Percentiles rank a stretch among this genome's conserved stretches.
Conservation (phyloP, 2,113 vertebrate genomes). For the Osmerus eperlanus region DNA sequence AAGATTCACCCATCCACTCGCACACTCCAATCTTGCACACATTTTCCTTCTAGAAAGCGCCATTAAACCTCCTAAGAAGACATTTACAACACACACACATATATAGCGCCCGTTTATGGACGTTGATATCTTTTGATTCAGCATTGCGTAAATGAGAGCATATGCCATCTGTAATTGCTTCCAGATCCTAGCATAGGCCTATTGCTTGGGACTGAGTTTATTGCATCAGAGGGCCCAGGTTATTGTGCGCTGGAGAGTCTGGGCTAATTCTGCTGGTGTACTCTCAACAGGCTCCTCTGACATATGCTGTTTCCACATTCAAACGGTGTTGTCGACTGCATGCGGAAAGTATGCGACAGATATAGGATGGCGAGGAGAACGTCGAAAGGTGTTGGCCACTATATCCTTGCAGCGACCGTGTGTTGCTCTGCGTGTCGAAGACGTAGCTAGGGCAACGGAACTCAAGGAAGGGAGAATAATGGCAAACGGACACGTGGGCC, state of each 20-base stretch:
- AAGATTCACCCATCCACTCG: background rate
- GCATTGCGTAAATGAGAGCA: slow-evolving; percentile 9
- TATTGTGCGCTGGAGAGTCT: slow-evolving; percentile 2
- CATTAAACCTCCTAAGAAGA: too few species aligned
- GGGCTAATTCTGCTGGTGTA: slow-evolving; percentile 2
- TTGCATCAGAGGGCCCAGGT: slow-evolving; percentile 1
- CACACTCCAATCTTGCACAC: too few species aligned
- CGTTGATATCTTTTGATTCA: slow-evolving; percentile 1
- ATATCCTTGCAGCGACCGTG: background rate
- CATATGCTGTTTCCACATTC: background rate
- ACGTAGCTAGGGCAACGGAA: too few species aligned
- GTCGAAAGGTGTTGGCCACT: background rate
- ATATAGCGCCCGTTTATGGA: background rate
- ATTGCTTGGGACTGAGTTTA: slow-evolving; percentile 4
- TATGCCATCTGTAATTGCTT: slow-evolving; percentile 16
- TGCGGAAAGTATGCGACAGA: slow-evolving; percentile 59
- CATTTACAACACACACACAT: too few species aligned
- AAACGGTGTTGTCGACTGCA: slow-evolving; percentile 26
- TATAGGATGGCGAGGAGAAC: slow-evolving; percentile 22
- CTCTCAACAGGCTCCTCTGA: slow-evolving; percentile 3
- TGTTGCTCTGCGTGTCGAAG: too few species aligned
- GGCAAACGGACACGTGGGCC: too few species aligned
- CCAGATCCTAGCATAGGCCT: slow-evolving; percentile 19
- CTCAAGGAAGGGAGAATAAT: too few species aligned
- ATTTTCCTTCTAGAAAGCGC: too few species aligned